Conservation (phyloP, 1,140 invertebrate species). For the Drosophila bifasciata region DNA sequence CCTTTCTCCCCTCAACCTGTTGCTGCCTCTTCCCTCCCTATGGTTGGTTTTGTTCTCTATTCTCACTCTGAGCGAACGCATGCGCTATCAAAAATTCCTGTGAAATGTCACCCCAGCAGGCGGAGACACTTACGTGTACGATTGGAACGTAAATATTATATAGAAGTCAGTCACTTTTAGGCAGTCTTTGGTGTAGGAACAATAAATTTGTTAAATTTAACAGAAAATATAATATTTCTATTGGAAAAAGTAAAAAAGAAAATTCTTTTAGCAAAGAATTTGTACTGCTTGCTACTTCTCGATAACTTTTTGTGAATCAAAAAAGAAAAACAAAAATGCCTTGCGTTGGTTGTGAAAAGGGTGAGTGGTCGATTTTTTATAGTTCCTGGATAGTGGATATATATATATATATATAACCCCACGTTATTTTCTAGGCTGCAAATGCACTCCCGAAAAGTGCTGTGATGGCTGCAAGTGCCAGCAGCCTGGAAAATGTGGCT, state of each 20-base stretch:
- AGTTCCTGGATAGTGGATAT: no score
- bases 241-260: background rate
- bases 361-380: conserved; percentile 27
- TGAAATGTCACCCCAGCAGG: background rate
- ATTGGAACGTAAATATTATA: no score
- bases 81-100: conserved; percentile 34
- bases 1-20: conserved; percentile 1
- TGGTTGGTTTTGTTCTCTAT: no score
- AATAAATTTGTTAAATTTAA: no score
- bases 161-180: no score
- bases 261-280: no score
- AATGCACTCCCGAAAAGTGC: conserved; percentile 85
- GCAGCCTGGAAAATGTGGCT: conserved; percentile 83
- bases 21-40: no score
- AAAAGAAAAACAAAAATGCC: conserved; percentile 56
- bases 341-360: conserved; percentile 73
- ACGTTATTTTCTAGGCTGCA: conserved; percentile 83
- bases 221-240: background rate
- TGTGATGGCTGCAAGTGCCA: conserved; percentile 85
- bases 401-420: background rate
- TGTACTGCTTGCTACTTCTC: background rate
- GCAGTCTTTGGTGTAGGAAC: no score
- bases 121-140: no score
- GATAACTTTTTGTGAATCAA: background rate
- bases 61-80: conserved; percentile 14